Base-by-base conservation (phyloP, 2,888 invertebrate species). In the Entomobrya multifasciata region DNA sequence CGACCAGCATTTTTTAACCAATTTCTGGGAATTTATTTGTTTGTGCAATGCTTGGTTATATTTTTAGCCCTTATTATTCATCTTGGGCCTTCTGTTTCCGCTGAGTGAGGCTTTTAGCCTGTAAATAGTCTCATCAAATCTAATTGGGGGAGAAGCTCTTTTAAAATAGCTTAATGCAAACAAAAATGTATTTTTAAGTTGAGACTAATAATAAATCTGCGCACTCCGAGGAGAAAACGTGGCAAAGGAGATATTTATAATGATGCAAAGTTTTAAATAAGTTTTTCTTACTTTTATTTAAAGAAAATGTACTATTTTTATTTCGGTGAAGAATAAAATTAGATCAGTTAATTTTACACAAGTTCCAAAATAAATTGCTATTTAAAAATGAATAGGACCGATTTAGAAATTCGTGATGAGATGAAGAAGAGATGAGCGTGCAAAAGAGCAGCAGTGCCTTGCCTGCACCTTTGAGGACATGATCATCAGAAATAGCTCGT, bases 141-240 rank as follows among this genome's bases (percentile, higher is more conserved):
- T 82, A 82, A 72, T 83, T 83, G 49, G 52, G 74, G 41, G 60
- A 72, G 27, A 49, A n/a, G 74, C 30, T 36, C 20, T 49, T 76
- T 47, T 10, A 55, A 83, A 76, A 83, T 76, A 83, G 76, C 76
- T 36, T 76, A 52, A 65, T 76, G 65, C 25, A 83, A 83, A 82
- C 74, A 82, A 74, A n/a, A 57, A 36, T 67, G 44, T 80, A 70
- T 80, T 80, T 67, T n/a, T 52, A 36, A 67, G 49, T 30, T 17
- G 25, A n/a, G n/a, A 52, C 49, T 74, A 74, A 44, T 25, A 74
- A 74, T 74, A 74, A 74, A 10, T 36, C 2, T 5, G 15, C 36
- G 6, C n/a, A n/a, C 27, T 15, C 17, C 17, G 36, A 72, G 47
- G 74, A 74, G 8, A 2, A 52, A 74, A 52, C n/a, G 30, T 25